These are phyloP conservation scores for Smutsia temminckii DNA, from an alignment of 2,797 vertebrate species.

Conservation along the genomic window DNA sequence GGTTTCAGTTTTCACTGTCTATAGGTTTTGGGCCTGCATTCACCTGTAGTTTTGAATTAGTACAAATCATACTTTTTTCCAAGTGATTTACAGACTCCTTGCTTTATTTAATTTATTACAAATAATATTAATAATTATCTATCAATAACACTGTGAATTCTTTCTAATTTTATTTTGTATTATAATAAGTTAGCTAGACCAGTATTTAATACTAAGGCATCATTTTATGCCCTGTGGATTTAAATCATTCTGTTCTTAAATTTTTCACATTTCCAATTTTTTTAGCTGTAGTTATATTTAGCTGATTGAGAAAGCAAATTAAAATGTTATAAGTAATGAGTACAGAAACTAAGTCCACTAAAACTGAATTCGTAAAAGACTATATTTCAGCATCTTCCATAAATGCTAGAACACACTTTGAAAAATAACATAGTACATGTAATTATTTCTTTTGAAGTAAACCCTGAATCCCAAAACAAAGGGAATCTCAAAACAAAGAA, in stretches of 20 bases:
- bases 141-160: not conserved
- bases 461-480: not conserved
- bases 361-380: not conserved
- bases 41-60: accelerated
- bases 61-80: not conserved
- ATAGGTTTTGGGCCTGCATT: not conserved
- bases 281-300: not conserved
- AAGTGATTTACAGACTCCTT: not conserved
- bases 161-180: not conserved
- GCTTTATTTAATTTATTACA: not conserved
- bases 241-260: not conserved
- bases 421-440: not conserved
- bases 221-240: not conserved
- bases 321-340: not conserved
- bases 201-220: not conserved
- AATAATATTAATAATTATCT: not conserved
- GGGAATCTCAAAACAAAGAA: not conserved
- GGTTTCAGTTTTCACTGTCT: accelerated
- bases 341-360: not conserved
- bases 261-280: not conserved
- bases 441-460: not conserved
- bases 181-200: not conserved
- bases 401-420: not conserved
- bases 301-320: not conserved
- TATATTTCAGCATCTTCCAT: not conserved